These are phyloP conservation scores for Elmis aenea DNA, from an alignment of 2,888 invertebrate genomes.

Conservation along the genomic window DNA sequence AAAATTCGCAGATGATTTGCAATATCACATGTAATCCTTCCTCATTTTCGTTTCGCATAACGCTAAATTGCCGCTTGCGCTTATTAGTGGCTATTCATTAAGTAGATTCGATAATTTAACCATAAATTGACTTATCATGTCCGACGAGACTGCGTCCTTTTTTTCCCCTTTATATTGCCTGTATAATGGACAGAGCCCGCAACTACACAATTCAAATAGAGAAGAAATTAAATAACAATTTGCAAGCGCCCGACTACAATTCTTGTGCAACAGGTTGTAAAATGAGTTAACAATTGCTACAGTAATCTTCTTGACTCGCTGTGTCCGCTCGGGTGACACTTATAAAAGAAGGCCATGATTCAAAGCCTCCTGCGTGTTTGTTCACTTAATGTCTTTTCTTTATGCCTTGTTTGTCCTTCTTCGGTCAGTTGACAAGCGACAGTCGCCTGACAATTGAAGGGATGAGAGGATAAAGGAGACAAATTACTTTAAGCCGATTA, in stretches of 20 bases:
- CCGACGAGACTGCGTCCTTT: no score
- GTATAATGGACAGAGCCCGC: no score
- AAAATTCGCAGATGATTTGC: no score
- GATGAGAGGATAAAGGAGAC: conserved; percentile 34
- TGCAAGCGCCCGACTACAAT: background rate
- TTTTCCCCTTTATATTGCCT: no score
- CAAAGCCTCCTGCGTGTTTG: conserved; percentile 24
- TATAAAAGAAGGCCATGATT: conserved; percentile 19
- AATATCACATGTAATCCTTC: no score
- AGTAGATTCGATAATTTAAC: no score
- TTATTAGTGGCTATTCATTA: no score
- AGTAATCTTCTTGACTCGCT: conserved; percentile 12
- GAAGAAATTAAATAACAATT: background rate
- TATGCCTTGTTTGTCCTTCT: conserved; percentile 28
- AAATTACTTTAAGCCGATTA: conserved; percentile 36
- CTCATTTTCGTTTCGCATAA: no score
- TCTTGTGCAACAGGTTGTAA: conserved; percentile 1
- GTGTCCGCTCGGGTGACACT: conserved; percentile 16
- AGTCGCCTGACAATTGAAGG: conserved; percentile 33
- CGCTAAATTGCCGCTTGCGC: no score
- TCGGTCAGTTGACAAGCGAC: conserved; percentile 30
- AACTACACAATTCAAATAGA: no score
- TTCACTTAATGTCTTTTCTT: conserved; percentile 30
- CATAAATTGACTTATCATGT: no score
- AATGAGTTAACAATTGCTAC: conserved; percentile 5